These are phyloP conservation scores for Ceyx cyanopectus DNA, from an alignment of 2,113 vertebrate species.

Conservation along the genomic window DNA sequence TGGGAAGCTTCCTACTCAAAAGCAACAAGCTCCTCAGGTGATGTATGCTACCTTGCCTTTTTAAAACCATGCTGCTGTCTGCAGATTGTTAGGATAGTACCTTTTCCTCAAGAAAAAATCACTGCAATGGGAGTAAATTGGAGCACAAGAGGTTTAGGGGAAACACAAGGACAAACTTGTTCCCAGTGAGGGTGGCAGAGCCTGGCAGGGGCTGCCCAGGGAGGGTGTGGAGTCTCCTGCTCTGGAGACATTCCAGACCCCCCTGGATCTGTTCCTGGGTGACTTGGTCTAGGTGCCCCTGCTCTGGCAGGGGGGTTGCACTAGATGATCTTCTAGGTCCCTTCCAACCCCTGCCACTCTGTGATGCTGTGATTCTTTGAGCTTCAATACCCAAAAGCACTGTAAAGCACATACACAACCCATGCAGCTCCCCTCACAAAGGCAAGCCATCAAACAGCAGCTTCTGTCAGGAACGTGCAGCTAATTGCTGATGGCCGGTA, in stretches of 20 bases:
- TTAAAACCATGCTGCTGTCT: not conserved
- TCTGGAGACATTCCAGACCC: no score
- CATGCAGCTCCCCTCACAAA: not conserved
- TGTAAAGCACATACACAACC: not conserved
- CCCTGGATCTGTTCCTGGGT: no score
- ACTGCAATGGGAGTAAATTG: no score
- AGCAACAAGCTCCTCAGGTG: not conserved
- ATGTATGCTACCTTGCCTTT: not conserved
- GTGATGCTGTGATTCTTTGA: not conserved
- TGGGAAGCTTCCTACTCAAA: not conserved
- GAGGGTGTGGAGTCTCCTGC: no score
- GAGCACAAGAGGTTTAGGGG: no score
- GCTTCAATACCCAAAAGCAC: not conserved
- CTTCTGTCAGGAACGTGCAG: not conserved
- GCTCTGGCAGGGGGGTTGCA: no score
- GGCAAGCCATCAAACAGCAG: constrained; percentile 7
- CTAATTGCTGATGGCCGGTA: not conserved
- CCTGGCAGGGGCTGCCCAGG: no score
- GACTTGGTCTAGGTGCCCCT: no score
- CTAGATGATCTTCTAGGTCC: no score
- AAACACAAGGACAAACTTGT: no score
- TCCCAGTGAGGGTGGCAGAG: no score
- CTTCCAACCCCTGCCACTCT: no score
- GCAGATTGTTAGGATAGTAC: not conserved
- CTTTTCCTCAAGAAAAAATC: not conserved